Percentiles rank a stretch among this genome's conserved stretches.
These are phyloP conservation scores for Scomber colias DNA, from an alignment of 2,113 vertebrate genomes.

Conservation along the genomic window DNA sequence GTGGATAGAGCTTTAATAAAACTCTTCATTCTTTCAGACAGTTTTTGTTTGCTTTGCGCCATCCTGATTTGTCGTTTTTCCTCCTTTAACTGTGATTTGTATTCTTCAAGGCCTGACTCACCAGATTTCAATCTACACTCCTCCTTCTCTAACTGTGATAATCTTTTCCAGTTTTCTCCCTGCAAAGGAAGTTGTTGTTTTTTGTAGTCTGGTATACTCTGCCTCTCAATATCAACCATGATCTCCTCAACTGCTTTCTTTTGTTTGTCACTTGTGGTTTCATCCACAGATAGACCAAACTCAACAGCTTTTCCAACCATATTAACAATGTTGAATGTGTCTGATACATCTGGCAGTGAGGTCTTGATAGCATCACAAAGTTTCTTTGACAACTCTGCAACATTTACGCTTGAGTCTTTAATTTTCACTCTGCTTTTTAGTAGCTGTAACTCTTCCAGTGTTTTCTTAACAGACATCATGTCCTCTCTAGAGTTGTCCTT, in stretches of 20 bases:
- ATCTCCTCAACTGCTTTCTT: conserved; percentile 44
- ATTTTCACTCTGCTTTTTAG: neutral
- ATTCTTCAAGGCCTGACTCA: neutral
- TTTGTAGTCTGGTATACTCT: neutral
- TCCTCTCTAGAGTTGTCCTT: neutral
- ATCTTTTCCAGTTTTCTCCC: conserved; percentile 57
- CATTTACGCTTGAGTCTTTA: neutral
- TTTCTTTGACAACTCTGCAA: too few relatives aligned
- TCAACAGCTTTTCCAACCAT: conserved; percentile 45
- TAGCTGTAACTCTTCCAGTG: conserved; percentile 21
- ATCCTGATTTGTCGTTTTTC: neutral
- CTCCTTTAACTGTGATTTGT: conserved; percentile 44
- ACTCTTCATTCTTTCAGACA: conserved; percentile 22
- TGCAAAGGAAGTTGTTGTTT: conserved; percentile 56
- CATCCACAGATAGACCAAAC: conserved; percentile 62
- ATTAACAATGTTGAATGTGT: neutral
- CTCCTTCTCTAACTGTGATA: conserved; percentile 68
- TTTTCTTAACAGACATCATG: neutral
- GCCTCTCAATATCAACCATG: neutral
- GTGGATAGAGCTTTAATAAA: conserved; percentile 47
- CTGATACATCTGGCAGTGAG: accelerated
- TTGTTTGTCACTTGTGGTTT: neutral
- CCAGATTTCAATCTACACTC: conserved; percentile 46
- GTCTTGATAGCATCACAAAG: too few relatives aligned
- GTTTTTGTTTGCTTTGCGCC: neutral